A percentile compares a stretch with the other conserved stretches of the same genome.
phyloP scores from a whole-genome alignment of 64 coral and sea anemone genomes.

The Orbicella faveolata region DNA sequence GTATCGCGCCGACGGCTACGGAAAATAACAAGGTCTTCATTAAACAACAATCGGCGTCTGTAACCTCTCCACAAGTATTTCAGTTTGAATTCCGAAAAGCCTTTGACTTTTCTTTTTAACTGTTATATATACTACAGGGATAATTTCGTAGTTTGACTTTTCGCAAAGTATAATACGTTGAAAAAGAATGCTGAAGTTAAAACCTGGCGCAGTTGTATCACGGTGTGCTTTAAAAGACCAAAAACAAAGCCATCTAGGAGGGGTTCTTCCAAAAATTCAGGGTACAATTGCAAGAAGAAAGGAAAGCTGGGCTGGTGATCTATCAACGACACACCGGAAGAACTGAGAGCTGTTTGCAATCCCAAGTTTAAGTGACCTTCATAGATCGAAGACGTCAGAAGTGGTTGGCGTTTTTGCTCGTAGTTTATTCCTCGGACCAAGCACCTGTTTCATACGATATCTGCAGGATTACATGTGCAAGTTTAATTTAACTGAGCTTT shows the following conservation, averaged over 20 bases:
- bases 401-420: too few species aligned
- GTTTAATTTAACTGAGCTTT: too few species aligned
- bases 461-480: too few species aligned
- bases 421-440: too few species aligned
- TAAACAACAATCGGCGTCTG: neutral
- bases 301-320: neutral
- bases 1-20: too few species aligned
- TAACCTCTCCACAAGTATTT: neutral
- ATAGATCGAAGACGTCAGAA: too few species aligned
- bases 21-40: neutral
- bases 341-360: neutral
- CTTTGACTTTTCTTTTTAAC: neutral
- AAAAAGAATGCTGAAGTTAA: neutral
- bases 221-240: neutral
- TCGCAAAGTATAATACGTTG: neutral
- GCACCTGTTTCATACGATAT: too few species aligned
- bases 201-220: neutral
- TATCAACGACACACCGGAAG: neutral
- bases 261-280: neutral
- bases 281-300: neutral
- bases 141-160: neutral
- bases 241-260: slow-evolving; percentile 23
- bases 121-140: neutral
- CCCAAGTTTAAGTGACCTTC: too few species aligned
- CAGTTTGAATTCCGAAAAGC: neutral